These are phyloP conservation scores for Ifrita kowaldi DNA, from an alignment of 2,113 vertebrate species.

Conservation along the genomic window DNA sequence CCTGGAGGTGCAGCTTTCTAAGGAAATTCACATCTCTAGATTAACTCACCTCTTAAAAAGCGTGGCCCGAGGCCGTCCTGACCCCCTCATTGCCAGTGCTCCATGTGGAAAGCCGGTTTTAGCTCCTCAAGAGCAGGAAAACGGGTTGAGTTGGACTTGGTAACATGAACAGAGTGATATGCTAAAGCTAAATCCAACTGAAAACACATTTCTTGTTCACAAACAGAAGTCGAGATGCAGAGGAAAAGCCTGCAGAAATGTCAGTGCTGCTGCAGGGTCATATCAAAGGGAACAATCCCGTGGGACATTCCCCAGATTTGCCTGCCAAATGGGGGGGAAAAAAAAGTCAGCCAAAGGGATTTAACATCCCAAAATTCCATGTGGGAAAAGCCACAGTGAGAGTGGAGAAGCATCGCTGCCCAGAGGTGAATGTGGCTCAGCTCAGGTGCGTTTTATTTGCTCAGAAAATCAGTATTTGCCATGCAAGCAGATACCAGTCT, in stretches of 20 bases:
- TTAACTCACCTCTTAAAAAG: neutral
- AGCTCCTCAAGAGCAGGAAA: neutral
- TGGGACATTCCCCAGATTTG: fast-evolving
- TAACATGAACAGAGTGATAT: fast-evolving
- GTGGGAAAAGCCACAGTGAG: neutral
- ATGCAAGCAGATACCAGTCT: neutral
- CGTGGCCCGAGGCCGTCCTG: neutral
- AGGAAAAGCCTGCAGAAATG: neutral
- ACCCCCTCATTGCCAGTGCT: neutral
- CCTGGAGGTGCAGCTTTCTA: neutral
- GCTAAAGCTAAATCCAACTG: neutral
- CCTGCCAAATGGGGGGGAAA: neutral
- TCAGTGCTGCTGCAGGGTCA: neutral
- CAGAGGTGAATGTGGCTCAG: fast-evolving
- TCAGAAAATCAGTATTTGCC: neutral
- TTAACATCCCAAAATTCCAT: neutral
- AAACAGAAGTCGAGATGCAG: neutral
- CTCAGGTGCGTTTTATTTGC: neutral
- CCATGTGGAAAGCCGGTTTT: neutral
- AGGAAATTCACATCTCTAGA: neutral
- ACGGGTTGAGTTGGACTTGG: neutral
- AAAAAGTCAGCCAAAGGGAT: neutral
- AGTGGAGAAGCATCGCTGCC: neutral
- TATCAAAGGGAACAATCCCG: neutral
- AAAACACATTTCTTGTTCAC: neutral